Base-by-base conservation (phyloP, 2,888 invertebrate genomes). In the Drosophila aldrichi region DNA sequence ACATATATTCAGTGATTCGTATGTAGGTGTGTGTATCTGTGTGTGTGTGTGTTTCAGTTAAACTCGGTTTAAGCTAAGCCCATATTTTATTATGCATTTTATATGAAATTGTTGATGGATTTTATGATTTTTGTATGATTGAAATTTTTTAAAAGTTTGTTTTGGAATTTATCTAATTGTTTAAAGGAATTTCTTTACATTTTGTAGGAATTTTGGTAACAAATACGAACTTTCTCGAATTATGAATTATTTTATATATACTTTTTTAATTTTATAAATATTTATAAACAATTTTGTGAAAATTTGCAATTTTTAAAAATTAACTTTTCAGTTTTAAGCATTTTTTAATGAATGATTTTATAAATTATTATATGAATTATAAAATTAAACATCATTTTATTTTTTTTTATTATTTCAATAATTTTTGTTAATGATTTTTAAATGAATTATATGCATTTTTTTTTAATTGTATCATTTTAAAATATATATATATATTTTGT, bases 31-130 rank as follows among this genome's bases (percentile, higher is more conserved):
- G 10, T 63, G 36, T 65, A 10, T 61, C 2, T 14, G 60, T 59
- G 48, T 71, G 52, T 74, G 38, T 68, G 2, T 56, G 40, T 64
- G 25, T 54, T 43, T 77, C 74, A 86, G 83, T 84, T 84, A 88
- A 84, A 84, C 84, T 84, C 87, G 81, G 87, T 83, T 84, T 81
- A 80, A 84, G 79, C 89, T 88, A 83, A 72, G 89, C 87, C 78
- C 87, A 74, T 59, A 54, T 52, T 22, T 22, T 72, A 25, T 75
- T 25, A 72, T 84, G 71, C 70, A 63, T 80, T 76, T 36, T 22
- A 2, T 49, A 49, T 49, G 49, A 18, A 32, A 1, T n/a, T 49
- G 3, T n/a, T 48, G 10, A 48, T 48, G 48, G 14, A 7, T 49
- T 18, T 49, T 6, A 18, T 49, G 49, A 32, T 3, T 18, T n/a